Evolutionary conservation across 2,113 vertebrate genomes (phyloP).

Genomic region (Jacana jacana): DNA sequence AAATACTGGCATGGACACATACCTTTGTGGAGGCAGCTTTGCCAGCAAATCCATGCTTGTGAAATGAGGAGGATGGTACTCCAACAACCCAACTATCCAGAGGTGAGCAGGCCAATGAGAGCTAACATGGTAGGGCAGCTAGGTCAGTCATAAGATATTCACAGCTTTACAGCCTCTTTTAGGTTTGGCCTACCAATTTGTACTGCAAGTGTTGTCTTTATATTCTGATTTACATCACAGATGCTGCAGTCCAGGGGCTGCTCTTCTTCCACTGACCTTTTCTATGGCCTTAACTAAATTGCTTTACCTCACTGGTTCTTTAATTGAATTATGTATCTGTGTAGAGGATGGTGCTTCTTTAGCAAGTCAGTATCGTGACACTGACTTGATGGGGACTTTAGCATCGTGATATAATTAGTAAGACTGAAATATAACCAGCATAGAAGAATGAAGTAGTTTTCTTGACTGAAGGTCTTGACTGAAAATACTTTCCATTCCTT

Average conservation of each 20-base stretch:
- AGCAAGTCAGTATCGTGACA: neutral
- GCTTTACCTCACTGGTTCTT: neutral
- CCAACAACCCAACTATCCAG: neutral
- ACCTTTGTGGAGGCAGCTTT: neutral
- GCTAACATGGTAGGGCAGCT: neutral
- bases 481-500: neutral
- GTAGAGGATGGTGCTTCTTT: neutral
- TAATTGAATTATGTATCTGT: neutral
- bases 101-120: rapidly evolving
- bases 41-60: neutral
- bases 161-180: neutral
- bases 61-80: neutral
- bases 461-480: neutral
- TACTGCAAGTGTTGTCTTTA: neutral
- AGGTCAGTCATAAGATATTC: neutral
- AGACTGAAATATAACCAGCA: neutral
- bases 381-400: neutral
- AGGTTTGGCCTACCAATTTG: neutral
- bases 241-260: neutral
- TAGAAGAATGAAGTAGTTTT: neutral
- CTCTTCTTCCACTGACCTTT: neutral
- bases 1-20: neutral
- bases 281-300: neutral
- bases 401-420: neutral
- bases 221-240: neutral